A percentile compares a stretch with the other conserved stretches of the same genome.
These are phyloP conservation scores for Apaloderma vittatum DNA, from an alignment of 2,113 vertebrate species.

Conservation along the genomic window DNA sequence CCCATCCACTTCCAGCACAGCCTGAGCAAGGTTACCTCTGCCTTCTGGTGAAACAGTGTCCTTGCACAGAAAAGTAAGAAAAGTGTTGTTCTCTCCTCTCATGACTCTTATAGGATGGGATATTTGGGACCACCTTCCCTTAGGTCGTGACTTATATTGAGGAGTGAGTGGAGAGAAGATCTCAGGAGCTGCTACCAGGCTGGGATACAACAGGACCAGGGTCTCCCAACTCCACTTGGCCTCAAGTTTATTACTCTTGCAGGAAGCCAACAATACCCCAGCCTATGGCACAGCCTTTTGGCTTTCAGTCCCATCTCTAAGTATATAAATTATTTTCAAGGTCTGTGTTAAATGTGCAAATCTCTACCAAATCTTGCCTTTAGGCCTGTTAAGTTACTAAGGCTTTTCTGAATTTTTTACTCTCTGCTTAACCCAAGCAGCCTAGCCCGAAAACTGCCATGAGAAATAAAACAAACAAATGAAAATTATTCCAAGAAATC, in stretches of 20 bases:
- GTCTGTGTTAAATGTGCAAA: neutral
- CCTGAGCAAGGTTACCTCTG: neutral
- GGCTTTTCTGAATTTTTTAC: neutral
- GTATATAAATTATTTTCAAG: neutral
- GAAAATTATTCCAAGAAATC: neutral
- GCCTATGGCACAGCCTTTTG: neutral
- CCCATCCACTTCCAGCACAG: neutral
- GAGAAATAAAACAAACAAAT: neutral
- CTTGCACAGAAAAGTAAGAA: neutral
- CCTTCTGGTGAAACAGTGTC: neutral
- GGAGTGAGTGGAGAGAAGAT: neutral
- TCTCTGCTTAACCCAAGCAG: neutral
- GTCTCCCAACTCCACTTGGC: neutral
- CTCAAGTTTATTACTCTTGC: neutral
- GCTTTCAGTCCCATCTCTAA: neutral
- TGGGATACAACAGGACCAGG: neutral
- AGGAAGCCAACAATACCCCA: neutral
- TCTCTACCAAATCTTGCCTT: neutral
- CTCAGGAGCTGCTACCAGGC: neutral
- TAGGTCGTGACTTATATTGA: fast-evolving
- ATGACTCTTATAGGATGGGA: neutral
- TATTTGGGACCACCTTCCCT: neutral
- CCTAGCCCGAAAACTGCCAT: neutral
- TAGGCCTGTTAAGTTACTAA: neutral
- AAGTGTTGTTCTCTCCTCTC: neutral